Evolutionary conservation across 2,797 vertebrate genomes (phyloP), one percentile per base, ranked within the genome.

Genomic region (Manis crassicaudata): DNA sequence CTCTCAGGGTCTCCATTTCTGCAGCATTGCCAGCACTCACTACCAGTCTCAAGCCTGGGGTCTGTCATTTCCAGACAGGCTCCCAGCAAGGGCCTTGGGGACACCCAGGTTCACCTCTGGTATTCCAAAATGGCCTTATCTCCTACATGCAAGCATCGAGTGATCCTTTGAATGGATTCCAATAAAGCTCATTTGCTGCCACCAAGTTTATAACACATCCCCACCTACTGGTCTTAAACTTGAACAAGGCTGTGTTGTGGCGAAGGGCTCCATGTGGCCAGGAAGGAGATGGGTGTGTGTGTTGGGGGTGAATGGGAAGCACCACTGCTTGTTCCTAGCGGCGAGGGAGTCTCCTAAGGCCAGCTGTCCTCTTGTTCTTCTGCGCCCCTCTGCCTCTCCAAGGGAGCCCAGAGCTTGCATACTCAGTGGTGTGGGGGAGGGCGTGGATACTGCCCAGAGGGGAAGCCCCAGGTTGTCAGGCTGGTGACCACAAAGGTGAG

Each of bases 221-320:
- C 98, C 98, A 98, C 98, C 98, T 98, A 98, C 98, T 98, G 98
- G 98, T 77, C 88, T 98, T 94, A 97, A 86, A 96, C 88, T 88
- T n/a, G 94, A 97, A 40, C 0, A 7, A 76, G 92, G 68, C 82
- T 94, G 80, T 46, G 77, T 62, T 35, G 60, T n/a, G 67, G 62
- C 18, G 5, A 8, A 54, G 4, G 7, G 85, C 65, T 96, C 67
- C 35, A 3, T 75, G 96, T 40, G 79, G 93, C 75, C 90, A 65
- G 90, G 72, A 67, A 23, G 63, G 70, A 76, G 67, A 50, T 3
- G 67, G 7, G 56, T 56, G 56, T 73, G 65, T 58, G 83, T 46
- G 85, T 58, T 21, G 23, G 32, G 50, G 46, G 11, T 0, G 4
- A 0, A 5, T 46, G 27, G 37, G 7, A 11, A 20, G 23, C 58